Conservation (phyloP, 1,140 invertebrate species). For the Pemphigus obesinymphae region DNA sequence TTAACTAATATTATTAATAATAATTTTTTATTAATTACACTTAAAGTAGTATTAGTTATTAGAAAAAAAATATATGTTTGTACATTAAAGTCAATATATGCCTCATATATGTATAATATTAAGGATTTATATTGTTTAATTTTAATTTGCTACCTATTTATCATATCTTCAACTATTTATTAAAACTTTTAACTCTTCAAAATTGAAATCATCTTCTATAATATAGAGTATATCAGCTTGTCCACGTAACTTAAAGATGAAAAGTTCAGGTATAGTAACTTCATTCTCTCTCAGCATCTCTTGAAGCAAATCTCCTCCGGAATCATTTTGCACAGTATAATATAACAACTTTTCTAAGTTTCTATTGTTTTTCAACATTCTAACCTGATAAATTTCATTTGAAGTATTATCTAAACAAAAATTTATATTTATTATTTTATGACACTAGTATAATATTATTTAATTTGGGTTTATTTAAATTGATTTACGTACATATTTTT, state of each 20-base stretch:
- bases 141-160: no score
- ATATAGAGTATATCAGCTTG: no score
- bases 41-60: no score
- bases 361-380: neutral
- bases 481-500: constrained; percentile 70
- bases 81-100: no score
- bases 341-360: neutral
- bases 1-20: no score
- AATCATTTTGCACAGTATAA: neutral
- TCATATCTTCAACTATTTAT: neutral
- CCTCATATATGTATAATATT: no score
- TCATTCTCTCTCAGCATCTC: neutral
- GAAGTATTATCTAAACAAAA: neutral
- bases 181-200: neutral
- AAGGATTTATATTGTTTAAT: no score
- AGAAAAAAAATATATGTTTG: no score
- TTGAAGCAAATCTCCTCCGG: neutral
- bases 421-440: neutral
- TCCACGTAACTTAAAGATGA: neutral
- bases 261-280: neutral
- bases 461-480: no score
- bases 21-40: no score
- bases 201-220: neutral
- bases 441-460: no score
- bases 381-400: neutral